A percentile compares a stretch with the other conserved stretches of the same genome.
These are phyloP conservation scores for Triops longicaudatus DNA, from an alignment of 1,140 invertebrate species.

Conservation along the genomic window DNA sequence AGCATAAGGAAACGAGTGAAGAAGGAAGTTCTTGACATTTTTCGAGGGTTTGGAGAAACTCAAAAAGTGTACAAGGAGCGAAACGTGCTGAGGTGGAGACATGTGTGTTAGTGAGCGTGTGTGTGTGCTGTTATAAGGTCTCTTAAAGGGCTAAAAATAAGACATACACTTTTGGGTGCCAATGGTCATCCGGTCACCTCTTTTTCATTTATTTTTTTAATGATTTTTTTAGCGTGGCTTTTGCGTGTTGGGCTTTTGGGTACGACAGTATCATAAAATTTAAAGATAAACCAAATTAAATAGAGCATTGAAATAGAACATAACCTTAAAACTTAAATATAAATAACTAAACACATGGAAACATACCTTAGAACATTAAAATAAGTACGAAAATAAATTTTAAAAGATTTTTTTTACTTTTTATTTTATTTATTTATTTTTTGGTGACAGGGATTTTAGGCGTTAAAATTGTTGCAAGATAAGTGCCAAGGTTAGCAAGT, in stretches of 20 bases:
- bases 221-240: background rate
- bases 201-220: background rate
- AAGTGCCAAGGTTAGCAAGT: too few species aligned
- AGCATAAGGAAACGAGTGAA: background rate
- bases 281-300: too few species aligned
- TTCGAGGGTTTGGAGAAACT: background rate
- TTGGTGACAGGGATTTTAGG: too few species aligned
- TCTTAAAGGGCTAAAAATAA: constrained; percentile 2
- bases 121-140: constrained; percentile 3
- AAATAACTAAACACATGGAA: too few species aligned
- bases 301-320: too few species aligned
- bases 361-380: too few species aligned
- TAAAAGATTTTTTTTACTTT: too few species aligned
- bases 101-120: background rate
- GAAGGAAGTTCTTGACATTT: constrained; percentile 8
- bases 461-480: too few species aligned
- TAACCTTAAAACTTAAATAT: too few species aligned
- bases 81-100: constrained; percentile 5
- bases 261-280: background rate
- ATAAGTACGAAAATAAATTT: too few species aligned
- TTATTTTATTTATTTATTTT: too few species aligned
- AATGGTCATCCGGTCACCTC: constrained; percentile 1
- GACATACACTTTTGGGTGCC: background rate
- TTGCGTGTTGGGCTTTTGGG: background rate
- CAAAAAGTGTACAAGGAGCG: background rate